Evolutionary conservation across 2,888 invertebrate species (phyloP).

Genomic region (Carterocephalus palaemon): DNA sequence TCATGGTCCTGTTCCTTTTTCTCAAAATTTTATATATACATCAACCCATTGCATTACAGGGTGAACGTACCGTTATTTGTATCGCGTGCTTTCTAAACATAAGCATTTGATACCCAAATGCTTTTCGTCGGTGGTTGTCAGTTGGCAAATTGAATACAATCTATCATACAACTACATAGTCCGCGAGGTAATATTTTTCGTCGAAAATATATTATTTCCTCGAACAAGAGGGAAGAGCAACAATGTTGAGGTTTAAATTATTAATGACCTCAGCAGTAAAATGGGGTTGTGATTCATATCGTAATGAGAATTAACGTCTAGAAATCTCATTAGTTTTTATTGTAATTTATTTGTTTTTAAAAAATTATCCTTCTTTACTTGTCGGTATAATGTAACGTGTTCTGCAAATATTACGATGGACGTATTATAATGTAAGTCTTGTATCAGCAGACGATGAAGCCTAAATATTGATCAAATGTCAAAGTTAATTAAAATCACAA

Average conservation of each 20-base stretch:
- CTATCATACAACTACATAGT: slow-evolving; percentile 68
- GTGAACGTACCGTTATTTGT: slow-evolving; percentile 37
- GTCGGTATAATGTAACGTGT: slow-evolving; percentile 3
- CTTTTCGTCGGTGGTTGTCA: slow-evolving; percentile 68
- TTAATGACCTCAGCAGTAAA: slow-evolving; percentile 17
- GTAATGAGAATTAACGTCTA: slow-evolving; percentile 23
- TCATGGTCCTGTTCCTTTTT: slow-evolving; percentile 15
- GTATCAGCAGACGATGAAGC: too few species aligned
- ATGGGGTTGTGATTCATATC: slow-evolving; percentile 22
- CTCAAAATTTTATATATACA: slow-evolving; percentile 18
- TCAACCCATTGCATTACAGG: slow-evolving; percentile 20
- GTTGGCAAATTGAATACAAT: slow-evolving; percentile 73
- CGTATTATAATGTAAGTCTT: too few species aligned
- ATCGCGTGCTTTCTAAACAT: slow-evolving; percentile 70
- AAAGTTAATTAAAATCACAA: too few species aligned
- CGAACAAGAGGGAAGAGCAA: slow-evolving; percentile 11
- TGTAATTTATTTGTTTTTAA: slow-evolving; percentile 7
- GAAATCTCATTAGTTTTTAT: slow-evolving; percentile 19
- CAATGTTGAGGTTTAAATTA: slow-evolving; percentile 24
- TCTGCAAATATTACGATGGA: background rate
- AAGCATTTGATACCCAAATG: slow-evolving; percentile 73
- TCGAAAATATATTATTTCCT: slow-evolving; percentile 25
- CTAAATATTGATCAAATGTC: too few species aligned
- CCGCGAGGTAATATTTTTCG: slow-evolving; percentile 49
- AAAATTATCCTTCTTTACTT: slow-evolving; percentile 22